These are phyloP conservation scores for Aphodius sticticus DNA, from an alignment of 2,888 invertebrate genomes.

Conservation along the genomic window DNA sequence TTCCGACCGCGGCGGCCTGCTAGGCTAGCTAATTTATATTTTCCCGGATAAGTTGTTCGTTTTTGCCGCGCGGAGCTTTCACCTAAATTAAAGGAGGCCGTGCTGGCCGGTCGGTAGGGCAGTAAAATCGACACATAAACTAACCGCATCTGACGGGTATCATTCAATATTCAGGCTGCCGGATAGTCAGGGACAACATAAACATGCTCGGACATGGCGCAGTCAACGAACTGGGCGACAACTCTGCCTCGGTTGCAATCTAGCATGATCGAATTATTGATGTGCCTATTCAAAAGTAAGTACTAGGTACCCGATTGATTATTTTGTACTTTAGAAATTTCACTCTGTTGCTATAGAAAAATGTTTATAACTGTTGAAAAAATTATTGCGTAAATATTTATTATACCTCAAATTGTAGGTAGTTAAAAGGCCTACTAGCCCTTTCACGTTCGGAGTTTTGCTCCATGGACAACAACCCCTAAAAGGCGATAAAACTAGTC, in stretches of 20 bases:
- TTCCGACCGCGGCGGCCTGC: not conserved
- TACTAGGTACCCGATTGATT: not conserved
- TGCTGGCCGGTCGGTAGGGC: slow-evolving; percentile 13
- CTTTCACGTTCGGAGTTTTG: no score
- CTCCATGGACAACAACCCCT: no score
- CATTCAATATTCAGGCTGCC: slow-evolving; percentile 37
- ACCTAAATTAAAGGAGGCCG: slow-evolving; percentile 37
- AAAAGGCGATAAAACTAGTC: no score
- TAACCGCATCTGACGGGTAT: slow-evolving; percentile 35
- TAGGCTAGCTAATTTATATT: slow-evolving; percentile 35
- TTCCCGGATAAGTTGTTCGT: slow-evolving; percentile 34
- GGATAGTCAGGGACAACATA: slow-evolving; percentile 18
- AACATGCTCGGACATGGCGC: slow-evolving; percentile 10
- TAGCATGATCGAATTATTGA: not conserved
- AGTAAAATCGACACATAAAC: slow-evolving; percentile 34
- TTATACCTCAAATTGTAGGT: no score
- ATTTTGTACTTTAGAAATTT: no score
- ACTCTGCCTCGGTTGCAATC: not conserved
- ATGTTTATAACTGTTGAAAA: no score
- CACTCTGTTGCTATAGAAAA: no score
- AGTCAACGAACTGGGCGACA: slow-evolving; percentile 21
- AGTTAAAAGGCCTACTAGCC: no score
- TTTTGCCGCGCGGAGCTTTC: slow-evolving; percentile 32
- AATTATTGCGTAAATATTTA: no score
- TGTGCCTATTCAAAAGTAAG: not conserved